A percentile compares a stretch with the other conserved stretches of the same genome.
Conservation (phyloP, 2,113 vertebrate species). For the Tenebrosternarchus preto region DNA sequence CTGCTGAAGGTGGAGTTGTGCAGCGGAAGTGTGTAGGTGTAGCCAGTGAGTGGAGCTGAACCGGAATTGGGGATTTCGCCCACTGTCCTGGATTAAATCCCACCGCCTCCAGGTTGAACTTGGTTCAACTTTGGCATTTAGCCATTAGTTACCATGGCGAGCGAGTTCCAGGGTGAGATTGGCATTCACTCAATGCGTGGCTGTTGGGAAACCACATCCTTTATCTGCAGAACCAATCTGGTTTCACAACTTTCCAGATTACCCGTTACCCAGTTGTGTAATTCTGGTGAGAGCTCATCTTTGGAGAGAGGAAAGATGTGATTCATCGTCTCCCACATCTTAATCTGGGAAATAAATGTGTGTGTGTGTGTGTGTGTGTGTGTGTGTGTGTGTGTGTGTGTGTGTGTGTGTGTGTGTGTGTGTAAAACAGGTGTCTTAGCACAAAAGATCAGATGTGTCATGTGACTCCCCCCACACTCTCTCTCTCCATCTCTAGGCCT, state of each 20-base stretch:
- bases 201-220: background rate
- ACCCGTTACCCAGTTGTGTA: slow-evolving; percentile 20
- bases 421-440: slow-evolving; percentile 32
- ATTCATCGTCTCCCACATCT: slow-evolving; percentile 10
- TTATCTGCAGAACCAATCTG: background rate
- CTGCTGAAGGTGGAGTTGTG: slow-evolving; percentile 2
- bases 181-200: background rate
- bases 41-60: background rate
- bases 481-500: background rate
- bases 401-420: background rate
- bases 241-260: slow-evolving; percentile 20
- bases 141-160: background rate
- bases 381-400: no score
- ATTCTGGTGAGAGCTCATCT: slow-evolving; percentile 11
- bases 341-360: slow-evolving; percentile 1
- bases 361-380: slow-evolving; percentile 15
- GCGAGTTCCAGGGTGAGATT: background rate
- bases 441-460: slow-evolving; percentile 42
- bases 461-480: slow-evolving; percentile 26
- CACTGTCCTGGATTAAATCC: background rate
- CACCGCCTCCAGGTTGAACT: no score
- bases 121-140: no score
- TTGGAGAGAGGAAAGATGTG: slow-evolving; percentile 28
- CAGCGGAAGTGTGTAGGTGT: background rate
- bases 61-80: background rate